These are phyloP conservation scores for Paratilapia polleni DNA, from an alignment of 2,113 vertebrate species.

Conservation along the genomic window DNA sequence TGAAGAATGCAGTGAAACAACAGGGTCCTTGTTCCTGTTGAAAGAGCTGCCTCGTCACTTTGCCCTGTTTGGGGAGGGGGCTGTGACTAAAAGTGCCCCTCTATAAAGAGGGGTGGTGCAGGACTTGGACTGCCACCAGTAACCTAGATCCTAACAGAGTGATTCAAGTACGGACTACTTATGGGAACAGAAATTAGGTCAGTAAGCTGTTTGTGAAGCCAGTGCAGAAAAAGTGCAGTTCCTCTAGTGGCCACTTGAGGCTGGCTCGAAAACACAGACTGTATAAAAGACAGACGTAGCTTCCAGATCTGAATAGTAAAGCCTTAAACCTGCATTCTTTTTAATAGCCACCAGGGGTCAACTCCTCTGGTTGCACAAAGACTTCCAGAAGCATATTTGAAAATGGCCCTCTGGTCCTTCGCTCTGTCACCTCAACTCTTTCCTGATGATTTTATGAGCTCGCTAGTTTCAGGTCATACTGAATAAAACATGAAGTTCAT, in stretches of 20 bases:
- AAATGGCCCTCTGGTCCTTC: background rate
- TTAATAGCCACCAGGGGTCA: background rate
- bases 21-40: constrained; percentile 76
- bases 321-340: background rate
- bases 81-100: constrained; percentile 32
- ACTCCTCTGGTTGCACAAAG: accelerated
- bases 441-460: background rate
- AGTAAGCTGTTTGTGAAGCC: too few relatives aligned
- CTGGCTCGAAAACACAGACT: too few relatives aligned
- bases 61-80: constrained; percentile 14
- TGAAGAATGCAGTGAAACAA: constrained; percentile 79
- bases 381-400: background rate
- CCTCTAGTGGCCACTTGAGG: background rate
- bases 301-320: too few relatives aligned
- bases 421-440: background rate
- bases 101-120: constrained; percentile 24
- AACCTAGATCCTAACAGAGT: constrained; percentile 19
- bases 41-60: constrained; percentile 75
- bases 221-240: background rate
- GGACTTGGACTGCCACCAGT: constrained; percentile 24
- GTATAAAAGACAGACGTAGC: too few relatives aligned
- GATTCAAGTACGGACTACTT: background rate
- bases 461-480: background rate
- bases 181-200: background rate
- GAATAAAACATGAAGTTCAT: background rate